Evolutionary conservation across 1,140 invertebrate species (phyloP), one percentile per base, ranked within the genome.

Genomic region (Cydia amplana): DNA sequence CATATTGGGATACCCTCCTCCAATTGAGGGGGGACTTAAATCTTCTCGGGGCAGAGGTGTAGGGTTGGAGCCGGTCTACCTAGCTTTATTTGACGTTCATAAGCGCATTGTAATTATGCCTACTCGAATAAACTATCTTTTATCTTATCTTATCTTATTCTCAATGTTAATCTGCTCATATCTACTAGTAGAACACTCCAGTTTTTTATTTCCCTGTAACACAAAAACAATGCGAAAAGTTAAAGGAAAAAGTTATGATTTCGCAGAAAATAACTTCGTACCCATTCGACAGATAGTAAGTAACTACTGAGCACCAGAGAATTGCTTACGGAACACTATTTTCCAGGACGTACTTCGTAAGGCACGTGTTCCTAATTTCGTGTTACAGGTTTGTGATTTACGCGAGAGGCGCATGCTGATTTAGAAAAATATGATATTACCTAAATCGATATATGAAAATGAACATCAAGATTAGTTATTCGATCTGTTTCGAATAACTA

Each of bases 311-410:
- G n/a, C 32, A n/a, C n/a, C 65, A 18, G 65, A n/a, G 65, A 70
- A 70, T 70, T 70, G 65, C 65, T 36, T 36, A 70, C 65, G 65
- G 65, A 43, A 70, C 32, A 70, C 65, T 70, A 70, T 70, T 70
- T 70, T 70, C 65, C 65, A 70, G 32, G 32, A 70, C 28, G 28
- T 36, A 70, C 28, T 16, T 36, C 0, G 25, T 32, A 16, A 51
- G 65, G 65, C 36, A 70, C 28, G 36, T 70, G 65, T 18, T 20
- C 65, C 65, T 70, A 70, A 70, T 70, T 70, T 36, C 43, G 64
- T 32, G 65, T 70, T 32, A 28, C n/a, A 70, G 65, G 32, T 70
- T 67, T 32, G 64, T 70, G 32, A 70, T 70, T 70, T 70, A 70
- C 32, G 36, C 32, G 16, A 28, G 36, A 60, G 10, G 55, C 55